Base-by-base conservation (phyloP, 2,888 invertebrate species). In the Ichneumon xanthorius region DNA sequence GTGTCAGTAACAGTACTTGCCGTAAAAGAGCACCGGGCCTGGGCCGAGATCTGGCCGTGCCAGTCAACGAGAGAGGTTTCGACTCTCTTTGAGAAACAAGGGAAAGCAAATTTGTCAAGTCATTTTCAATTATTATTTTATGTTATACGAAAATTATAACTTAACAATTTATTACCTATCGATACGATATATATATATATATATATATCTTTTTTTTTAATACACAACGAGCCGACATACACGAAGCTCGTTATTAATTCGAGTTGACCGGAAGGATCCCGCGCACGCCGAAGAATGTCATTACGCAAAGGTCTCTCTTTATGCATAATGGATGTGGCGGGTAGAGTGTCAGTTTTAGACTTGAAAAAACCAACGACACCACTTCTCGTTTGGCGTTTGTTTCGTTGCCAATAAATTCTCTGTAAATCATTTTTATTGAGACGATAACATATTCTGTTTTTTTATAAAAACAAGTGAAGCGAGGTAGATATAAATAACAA, bases 1-100 rank as follows among this genome's bases (percentile, higher is more conserved):
- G 92, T 92, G 92, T 92, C 92, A 92, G 91, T 92, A 92, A 92
- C 92, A 91, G 92, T 92, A 91, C 90, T 90, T 89, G 90, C 88
- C 88, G 90, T 88, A 90, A 91, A 89, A 89, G 89, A 89, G 89
- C 80, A 65, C 83, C 85, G 81, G 81, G 80, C 86, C 80, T 84
- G 81, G 84, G 73, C 84, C 84, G 81, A 78, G 84, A 81, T 77
- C 78, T 78, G 84, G 84, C 77, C 81, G 81, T 75, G 81, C 81
- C 78, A 79, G 81, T 79, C 78, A 85, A 85, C 85, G 81, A 85
- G 85, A 84, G 82, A 86, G 89, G 86, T 88, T 87, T 81, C 81
- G 84, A 85, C 78, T 78, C 81, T 85, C 84, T 63, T 45, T 63
- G 63, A 48, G 63, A 58, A 75, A 75, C 50, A 50, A 75, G 75